phyloP scores from a whole-genome alignment of 1,140 invertebrate genomes.

The Drosophila lowei region DNA sequence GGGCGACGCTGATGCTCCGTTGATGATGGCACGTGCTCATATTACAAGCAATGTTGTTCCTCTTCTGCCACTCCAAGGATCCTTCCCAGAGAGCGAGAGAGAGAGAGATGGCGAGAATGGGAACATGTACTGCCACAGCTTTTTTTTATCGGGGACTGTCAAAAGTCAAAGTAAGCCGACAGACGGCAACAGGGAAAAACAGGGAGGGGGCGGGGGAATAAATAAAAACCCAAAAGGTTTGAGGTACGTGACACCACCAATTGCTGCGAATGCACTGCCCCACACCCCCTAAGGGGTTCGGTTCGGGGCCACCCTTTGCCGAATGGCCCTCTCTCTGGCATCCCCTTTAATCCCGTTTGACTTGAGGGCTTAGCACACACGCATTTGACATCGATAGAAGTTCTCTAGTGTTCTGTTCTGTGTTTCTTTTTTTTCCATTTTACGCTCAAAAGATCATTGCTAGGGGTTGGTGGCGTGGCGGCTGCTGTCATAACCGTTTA shows the following conservation, averaged over 20 bases:
- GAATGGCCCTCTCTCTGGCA: constrained; percentile 32
- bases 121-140: constrained; percentile 65
- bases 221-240: constrained; percentile 43
- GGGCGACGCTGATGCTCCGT: constrained; percentile 13
- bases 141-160: constrained; percentile 55
- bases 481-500: constrained; percentile 25
- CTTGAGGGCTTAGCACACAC: constrained; percentile 55
- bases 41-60: constrained; percentile 27
- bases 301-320: not conserved
- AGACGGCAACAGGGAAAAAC: constrained; percentile 44
- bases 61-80: constrained; percentile 2
- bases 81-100: constrained; percentile 23
- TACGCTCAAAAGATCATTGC: constrained; percentile 50
- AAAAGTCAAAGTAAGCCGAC: constrained; percentile 77
- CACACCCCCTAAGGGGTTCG: not conserved
- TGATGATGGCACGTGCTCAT: constrained; percentile 41
- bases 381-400: constrained; percentile 66
- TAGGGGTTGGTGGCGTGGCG: constrained; percentile 3
- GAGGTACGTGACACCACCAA: constrained; percentile 53
- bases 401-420: constrained; percentile 13
- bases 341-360: constrained; percentile 67
- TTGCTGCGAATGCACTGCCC: constrained; percentile 14
- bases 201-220: constrained; percentile 13
- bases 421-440: constrained; percentile 13
- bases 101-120: constrained; percentile 23